Evolutionary conservation across 2,113 vertebrate species (phyloP).

Genomic region (Antechinus flavipes): DNA sequence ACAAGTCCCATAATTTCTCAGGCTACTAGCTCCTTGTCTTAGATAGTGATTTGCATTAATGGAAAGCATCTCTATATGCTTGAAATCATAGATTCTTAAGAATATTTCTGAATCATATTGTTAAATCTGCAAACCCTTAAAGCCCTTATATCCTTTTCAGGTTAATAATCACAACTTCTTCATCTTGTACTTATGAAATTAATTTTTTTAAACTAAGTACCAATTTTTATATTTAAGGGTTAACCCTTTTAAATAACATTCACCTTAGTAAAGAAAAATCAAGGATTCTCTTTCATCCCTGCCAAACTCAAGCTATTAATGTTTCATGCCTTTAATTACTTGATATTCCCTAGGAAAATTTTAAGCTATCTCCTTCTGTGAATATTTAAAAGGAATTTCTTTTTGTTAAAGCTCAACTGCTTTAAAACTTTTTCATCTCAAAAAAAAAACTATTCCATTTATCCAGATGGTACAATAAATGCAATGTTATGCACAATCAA

Average conservation of each 20-base stretch:
- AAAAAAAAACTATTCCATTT: background rate
- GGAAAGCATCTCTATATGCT: background rate
- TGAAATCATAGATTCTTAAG: background rate
- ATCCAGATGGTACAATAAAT: background rate
- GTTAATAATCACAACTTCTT: background rate
- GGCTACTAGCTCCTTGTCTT: background rate
- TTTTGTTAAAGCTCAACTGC: background rate
- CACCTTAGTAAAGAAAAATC: background rate
- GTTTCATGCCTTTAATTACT: background rate
- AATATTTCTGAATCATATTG: background rate
- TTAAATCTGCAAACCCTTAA: background rate
- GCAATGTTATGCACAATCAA: background rate
- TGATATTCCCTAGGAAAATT: background rate
- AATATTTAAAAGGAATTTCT: background rate
- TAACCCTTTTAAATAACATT: background rate
- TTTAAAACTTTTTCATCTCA: background rate
- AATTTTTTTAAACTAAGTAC: background rate
- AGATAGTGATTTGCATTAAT: background rate
- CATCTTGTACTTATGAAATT: background rate
- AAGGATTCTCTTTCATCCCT: background rate
- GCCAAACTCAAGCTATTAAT: background rate
- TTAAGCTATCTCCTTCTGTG: background rate
- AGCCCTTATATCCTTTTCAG: background rate
- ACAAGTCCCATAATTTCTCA: background rate
- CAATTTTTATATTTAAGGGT: background rate